These are phyloP conservation scores for Tinea pellionella DNA, from an alignment of 2,888 invertebrate species.

Conservation along the genomic window DNA sequence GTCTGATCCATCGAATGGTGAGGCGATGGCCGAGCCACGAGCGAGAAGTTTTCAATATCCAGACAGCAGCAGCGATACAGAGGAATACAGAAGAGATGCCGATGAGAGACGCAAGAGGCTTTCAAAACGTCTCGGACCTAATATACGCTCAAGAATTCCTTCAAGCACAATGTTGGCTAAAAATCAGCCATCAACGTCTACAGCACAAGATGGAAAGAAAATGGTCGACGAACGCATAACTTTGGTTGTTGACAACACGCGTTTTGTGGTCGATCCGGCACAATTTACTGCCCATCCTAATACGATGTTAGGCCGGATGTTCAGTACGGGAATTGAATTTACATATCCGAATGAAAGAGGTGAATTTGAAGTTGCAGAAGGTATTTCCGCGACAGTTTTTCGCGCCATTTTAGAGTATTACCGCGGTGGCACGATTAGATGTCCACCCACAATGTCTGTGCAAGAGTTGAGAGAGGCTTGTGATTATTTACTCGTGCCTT, in stretches of 20 bases:
- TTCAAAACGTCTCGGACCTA: slow-evolving; percentile 51
- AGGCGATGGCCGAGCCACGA: slow-evolving; percentile 15
- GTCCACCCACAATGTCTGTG: slow-evolving; percentile 95
- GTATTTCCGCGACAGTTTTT: slow-evolving; percentile 95
- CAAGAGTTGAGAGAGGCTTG: slow-evolving; percentile 98
- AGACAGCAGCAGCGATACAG: slow-evolving; percentile 87
- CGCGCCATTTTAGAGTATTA: slow-evolving; percentile 96
- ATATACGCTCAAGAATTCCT: slow-evolving; percentile 34
- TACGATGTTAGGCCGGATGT: slow-evolving; percentile 99
- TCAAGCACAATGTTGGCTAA: slow-evolving; percentile 44
- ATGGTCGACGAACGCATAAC: slow-evolving; percentile 82
- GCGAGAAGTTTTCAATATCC: slow-evolving; percentile 53
- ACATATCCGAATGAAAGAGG: slow-evolving; percentile 95
- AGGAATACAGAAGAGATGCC: slow-evolving; percentile 77
- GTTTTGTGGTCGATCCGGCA: slow-evolving; percentile 92
- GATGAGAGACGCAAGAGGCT: slow-evolving; percentile 75
- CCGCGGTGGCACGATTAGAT: slow-evolving; percentile 89
- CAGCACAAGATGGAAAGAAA: slow-evolving; percentile 38
- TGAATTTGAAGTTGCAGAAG: slow-evolving; percentile 97
- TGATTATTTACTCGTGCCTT: slow-evolving; percentile 97
- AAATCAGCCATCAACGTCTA: slow-evolving; percentile 51
- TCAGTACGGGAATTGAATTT: slow-evolving; percentile 89
- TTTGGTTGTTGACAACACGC: slow-evolving; percentile 95
- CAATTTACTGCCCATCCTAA: slow-evolving; percentile 95
- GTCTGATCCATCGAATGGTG: background rate